Base-by-base conservation (phyloP, 2,113 vertebrate species). In the Neoarius graeffei region DNA sequence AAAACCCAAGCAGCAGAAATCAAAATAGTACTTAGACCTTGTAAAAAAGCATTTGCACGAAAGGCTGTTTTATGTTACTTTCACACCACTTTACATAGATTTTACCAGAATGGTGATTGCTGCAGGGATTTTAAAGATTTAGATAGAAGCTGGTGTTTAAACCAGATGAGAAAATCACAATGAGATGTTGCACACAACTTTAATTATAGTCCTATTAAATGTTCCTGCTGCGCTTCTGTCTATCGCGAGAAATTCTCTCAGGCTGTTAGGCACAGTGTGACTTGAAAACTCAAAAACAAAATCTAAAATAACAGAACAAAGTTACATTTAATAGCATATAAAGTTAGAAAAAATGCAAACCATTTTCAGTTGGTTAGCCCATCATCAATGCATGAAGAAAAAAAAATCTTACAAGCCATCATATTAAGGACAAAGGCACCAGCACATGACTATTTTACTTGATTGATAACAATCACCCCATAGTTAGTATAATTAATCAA, bases 41-140 rank as follows among this genome's bases (percentile, higher is more conserved):
- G 48, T 48, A 27, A 42, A 42, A 42, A 42, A 52, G 59, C 14
- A 71, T 84, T 54, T 27, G 62, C 35, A 35, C 15, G 19, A 80
- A 67, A 86, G 9, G 23, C 67, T 56, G 50, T 77, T 87, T 54
- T 77, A 83, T 60, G 50, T 23, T 74, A 50, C 19, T 74, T 66
- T 50, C 84, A 81, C 23, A 80, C 80, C 85, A 87, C 66, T 90
- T 91, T 86, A 87, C 85, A n/a, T n/a, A 81, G 71, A 89, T 85
- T 88, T 88, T 71, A 81, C 56, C 87, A 87, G 90, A 54, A 48
- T 81, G 80, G 57, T 54, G 80, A 64, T 27, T 25, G 56, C 69
- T 42, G 35, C 81, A 54, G 59, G 54, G 66, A 83, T 66, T 88
- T 83, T 60, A 56, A 52, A 85, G 59, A 73, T 85, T 77, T 67